These are phyloP conservation scores for Chiloscyllium plagiosum DNA, from an alignment of 2,113 vertebrate genomes.

Conservation along the genomic window DNA sequence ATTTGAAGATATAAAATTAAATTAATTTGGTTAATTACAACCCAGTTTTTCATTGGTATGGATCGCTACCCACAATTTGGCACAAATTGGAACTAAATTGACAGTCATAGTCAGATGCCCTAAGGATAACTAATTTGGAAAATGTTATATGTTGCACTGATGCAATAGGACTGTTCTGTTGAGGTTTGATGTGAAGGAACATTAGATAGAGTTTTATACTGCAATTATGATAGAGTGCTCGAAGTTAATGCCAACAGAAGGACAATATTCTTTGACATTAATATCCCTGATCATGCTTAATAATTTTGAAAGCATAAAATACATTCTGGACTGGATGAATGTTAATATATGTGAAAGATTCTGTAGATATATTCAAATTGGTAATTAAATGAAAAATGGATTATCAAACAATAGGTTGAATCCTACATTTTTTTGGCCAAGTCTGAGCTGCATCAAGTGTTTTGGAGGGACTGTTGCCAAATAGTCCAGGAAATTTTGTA, in stretches of 20 bases:
- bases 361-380: not conserved
- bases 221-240: not conserved
- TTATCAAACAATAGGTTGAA: not conserved
- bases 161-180: not conserved
- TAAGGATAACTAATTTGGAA: not conserved
- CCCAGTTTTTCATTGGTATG: not conserved
- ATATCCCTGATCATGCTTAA: not conserved
- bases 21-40: not conserved
- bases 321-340: not conserved
- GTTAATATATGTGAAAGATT: not conserved
- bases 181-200: not conserved
- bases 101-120: not conserved
- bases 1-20: not conserved
- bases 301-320: not conserved
- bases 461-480: too few species aligned
- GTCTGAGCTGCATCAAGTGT: too few species aligned
- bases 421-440: too few species aligned
- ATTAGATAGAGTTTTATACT: not conserved
- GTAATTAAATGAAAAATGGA: not conserved
- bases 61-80: not conserved
- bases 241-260: not conserved
- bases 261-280: not conserved
- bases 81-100: not conserved
- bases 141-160: not conserved
- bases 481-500: too few species aligned